Percentiles rank a stretch among this genome's conserved stretches.
Conservation (phyloP, 1,140 invertebrate species). For the Cephus cinctus region DNA sequence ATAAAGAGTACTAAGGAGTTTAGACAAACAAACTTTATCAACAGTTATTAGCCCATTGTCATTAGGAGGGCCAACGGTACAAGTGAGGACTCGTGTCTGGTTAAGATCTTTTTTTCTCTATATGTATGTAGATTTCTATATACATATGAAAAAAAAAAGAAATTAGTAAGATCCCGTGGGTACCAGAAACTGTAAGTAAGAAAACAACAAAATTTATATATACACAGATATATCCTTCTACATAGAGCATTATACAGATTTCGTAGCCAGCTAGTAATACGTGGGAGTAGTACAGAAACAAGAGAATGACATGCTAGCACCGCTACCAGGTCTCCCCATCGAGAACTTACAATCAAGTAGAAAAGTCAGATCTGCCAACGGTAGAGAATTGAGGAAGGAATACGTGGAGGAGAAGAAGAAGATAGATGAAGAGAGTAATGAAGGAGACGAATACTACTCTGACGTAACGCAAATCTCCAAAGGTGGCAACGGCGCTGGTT, state of each 20-base stretch:
- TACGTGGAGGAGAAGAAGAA: too few species aligned
- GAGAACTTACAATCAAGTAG: slow-evolving; percentile 18
- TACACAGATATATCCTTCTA: slow-evolving; percentile 1
- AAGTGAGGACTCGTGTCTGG: too few species aligned
- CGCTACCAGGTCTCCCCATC: slow-evolving; percentile 23
- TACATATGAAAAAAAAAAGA: slow-evolving; percentile 7
- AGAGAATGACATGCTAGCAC: slow-evolving; percentile 30
- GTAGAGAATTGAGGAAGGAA: too few species aligned
- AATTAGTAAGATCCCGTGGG: background rate
- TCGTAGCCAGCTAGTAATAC: background rate
- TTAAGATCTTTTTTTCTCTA: too few species aligned
- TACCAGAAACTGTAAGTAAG: background rate
- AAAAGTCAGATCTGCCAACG: too few species aligned
- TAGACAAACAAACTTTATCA: too few species aligned
- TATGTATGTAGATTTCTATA: slow-evolving; percentile 15
- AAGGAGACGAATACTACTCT: slow-evolving; percentile 19
- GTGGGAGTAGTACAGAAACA: slow-evolving; percentile 20
- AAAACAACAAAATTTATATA: background rate
- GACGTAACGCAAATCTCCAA: slow-evolving; percentile 25
- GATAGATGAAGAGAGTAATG: too few species aligned
- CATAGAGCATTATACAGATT: background rate
- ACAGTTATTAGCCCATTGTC: too few species aligned
- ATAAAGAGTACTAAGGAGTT: too few species aligned
- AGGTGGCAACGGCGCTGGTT: slow-evolving; percentile 8
- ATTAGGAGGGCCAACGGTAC: too few species aligned